Base-by-base conservation (phyloP, 2,797 vertebrate genomes). In the Erpetoichthys calabaricus region DNA sequence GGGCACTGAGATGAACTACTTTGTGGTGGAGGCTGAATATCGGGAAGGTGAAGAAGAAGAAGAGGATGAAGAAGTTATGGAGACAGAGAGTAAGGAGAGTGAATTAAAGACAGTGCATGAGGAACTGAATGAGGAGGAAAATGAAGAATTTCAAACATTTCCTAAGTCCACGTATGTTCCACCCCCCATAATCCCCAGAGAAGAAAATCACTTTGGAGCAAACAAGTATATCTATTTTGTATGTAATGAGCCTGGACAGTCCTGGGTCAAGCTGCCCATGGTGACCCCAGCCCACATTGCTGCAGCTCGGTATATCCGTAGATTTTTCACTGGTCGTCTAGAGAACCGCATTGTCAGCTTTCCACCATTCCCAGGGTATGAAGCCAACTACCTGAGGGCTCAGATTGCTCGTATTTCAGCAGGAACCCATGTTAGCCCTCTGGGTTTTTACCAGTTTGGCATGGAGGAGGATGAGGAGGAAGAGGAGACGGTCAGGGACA, bases 371-470 rank as follows among this genome's bases (percentile, higher is more conserved):
- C 90, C 89, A 3, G 95, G 95, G 41, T 90, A 86, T 4, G 94
- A 99, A 70, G 75, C 78, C 60, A 92, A 92, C 71, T 97, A 95
- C 60, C 73, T 99, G 60, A 80, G 94, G 2, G 88, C 92, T 3
- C 94, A 97, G 71, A 92, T 99, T 6, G 91, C 93, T 55, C 86
- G 93, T 0, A 97, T 99, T 76, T 96, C 94, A 46, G 93, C 90
- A 1, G 88, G 84, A 8, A 91, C 95, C 1, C 93, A 95, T 0
- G 70, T 97, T 60, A 95, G 94, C 67, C 94, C 94, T 6, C 68
- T 82, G 58, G 91, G 91, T 5, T 94, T 86, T 72, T 98, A 88
- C 62, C 89, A 88, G 63, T 82, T 87, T 56, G 67, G 60, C 57
- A 89, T 93, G 53, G 90, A 94, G 56, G 93, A 97, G 43, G 87